Conservation (phyloP, 2,797 vertebrate species). For the Syngnathus acus region DNA sequence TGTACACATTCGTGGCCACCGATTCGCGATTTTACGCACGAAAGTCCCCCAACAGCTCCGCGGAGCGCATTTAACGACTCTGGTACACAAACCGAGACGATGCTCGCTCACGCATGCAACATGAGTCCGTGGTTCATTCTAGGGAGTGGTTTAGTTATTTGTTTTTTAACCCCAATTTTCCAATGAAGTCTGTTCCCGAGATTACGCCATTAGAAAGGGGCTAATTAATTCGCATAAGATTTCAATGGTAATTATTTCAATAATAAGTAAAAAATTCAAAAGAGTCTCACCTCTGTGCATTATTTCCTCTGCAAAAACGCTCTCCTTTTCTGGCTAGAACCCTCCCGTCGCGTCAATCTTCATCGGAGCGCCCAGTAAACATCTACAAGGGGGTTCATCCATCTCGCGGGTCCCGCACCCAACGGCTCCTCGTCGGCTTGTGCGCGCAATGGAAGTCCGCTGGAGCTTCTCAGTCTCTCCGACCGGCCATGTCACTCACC, state of each 20-base stretch:
- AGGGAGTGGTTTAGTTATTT: neutral
- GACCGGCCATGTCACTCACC: neutral
- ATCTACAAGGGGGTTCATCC: neutral
- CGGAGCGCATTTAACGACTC: neutral
- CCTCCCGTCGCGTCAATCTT: neutral
- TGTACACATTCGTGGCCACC: neutral
- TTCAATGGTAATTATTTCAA: neutral
- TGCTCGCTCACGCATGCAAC: neutral
- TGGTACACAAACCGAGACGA: neutral
- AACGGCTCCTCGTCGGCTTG: neutral
- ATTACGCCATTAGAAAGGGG: neutral
- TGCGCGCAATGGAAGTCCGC: neutral
- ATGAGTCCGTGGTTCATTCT: neutral
- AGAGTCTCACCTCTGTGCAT: neutral
- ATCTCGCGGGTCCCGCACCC: neutral
- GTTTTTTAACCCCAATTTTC: neutral
- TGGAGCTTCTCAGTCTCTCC: neutral
- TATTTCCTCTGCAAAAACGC: neutral
- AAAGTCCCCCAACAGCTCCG: neutral
- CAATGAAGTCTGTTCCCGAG: neutral
- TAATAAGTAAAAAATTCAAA: neutral
- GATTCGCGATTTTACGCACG: neutral
- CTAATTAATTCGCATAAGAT: neutral
- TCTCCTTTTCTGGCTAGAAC: neutral
- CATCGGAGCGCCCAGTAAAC: neutral